Evolutionary conservation across 2,113 vertebrate species (phyloP).

Genomic region (Eurypyga helias): DNA sequence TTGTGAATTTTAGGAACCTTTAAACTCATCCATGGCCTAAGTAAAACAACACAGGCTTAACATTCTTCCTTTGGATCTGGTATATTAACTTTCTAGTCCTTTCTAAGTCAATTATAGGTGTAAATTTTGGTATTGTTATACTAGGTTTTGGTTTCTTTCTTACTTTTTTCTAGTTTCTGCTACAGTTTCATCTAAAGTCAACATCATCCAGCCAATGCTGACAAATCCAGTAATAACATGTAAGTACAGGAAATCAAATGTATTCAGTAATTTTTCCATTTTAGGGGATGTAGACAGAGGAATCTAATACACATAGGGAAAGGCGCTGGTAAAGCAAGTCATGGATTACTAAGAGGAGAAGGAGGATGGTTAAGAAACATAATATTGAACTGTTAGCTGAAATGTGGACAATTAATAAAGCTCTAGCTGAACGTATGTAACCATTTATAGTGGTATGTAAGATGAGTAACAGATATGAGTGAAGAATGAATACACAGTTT

Average conservation of each 20-base stretch:
- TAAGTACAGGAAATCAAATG: conserved; percentile 7
- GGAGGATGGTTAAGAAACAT: neutral
- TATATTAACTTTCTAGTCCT: neutral
- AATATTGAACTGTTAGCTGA: neutral
- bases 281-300: neutral
- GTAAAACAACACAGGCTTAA: neutral
- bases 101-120: neutral
- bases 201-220: conserved; percentile 34
- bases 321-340: neutral
- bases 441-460: neutral
- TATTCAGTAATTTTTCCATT: neutral
- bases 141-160: neutral
- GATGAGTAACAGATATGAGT: neutral
- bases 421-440: neutral
- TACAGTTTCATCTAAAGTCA: neutral
- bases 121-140: neutral
- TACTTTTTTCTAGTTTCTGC: neutral
- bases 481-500: neutral
- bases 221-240: conserved; percentile 35
- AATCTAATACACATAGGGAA: neutral
- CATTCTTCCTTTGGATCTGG: neutral
- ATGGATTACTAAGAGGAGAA: neutral
- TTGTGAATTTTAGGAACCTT: neutral
- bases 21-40: neutral
- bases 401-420: neutral